Conservation (phyloP, 1,140 invertebrate genomes). For the Listronotus oregonensis region DNA sequence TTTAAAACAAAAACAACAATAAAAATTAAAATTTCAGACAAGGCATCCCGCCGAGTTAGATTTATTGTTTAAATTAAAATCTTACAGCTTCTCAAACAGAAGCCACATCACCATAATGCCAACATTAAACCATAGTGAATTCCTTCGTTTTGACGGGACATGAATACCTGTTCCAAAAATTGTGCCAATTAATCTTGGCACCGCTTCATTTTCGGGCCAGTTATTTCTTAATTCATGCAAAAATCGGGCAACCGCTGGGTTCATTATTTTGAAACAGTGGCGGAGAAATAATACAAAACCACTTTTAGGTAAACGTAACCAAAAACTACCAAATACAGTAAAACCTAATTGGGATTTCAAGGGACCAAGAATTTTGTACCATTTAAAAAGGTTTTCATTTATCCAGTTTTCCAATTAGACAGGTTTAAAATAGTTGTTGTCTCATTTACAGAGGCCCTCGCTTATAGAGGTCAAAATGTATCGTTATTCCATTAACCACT, state of each 20-base stretch:
- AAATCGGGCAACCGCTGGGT: conserved; percentile 13
- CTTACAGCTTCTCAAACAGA: conserved; percentile 30
- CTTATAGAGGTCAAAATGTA: no score
- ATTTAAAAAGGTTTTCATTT: no score
- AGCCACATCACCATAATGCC: conserved; percentile 33
- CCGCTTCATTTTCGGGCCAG: conserved; percentile 34
- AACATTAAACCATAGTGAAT: conserved; percentile 31
- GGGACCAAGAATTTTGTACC: no score
- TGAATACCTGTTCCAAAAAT: conserved; percentile 34
- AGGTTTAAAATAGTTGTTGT: no score
- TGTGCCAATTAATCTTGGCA: conserved; percentile 33
- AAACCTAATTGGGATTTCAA: no score
- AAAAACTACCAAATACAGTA: no score
- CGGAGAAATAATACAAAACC: no score
- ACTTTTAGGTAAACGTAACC: no score
- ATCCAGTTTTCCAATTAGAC: no score
- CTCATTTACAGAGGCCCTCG: no score
- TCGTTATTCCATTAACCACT: no score
- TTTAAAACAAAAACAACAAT: conserved; percentile 3
- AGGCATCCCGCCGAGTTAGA: conserved; percentile 13
- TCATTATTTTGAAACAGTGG: no score
- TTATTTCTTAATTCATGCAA: conserved; percentile 36
- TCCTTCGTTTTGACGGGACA: conserved; percentile 27
- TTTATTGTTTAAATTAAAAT: conserved; percentile 35
- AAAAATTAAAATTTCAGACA: conserved; percentile 16